phyloP scores from a whole-genome alignment of 2,113 vertebrate species.

The Bungarus multicinctus region DNA sequence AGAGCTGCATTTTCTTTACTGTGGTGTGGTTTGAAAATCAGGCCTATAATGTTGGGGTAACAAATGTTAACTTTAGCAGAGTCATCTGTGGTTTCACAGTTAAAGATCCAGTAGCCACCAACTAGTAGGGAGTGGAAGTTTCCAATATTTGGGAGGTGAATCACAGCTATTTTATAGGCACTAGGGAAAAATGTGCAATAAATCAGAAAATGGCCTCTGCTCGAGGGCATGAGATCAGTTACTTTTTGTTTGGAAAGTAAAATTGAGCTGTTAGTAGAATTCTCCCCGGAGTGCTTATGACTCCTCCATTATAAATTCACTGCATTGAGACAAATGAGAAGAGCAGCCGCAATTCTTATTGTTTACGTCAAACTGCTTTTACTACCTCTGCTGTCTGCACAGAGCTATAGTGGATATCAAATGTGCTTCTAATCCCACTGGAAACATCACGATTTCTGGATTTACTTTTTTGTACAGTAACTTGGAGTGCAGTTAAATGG shows the following conservation, averaged over 20 bases:
- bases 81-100: slow-evolving; percentile 78
- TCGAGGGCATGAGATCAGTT: slow-evolving; percentile 53
- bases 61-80: slow-evolving; percentile 74
- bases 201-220: slow-evolving; percentile 61
- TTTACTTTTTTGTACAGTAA: neutral
- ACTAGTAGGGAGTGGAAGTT: slow-evolving; percentile 70
- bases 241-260: slow-evolving; percentile 39
- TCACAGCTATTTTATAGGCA: slow-evolving; percentile 68
- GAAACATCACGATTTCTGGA: neutral
- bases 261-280: slow-evolving; percentile 40
- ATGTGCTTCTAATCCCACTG: neutral
- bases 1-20: slow-evolving; percentile 57
- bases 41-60: slow-evolving; percentile 73
- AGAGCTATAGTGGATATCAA: neutral
- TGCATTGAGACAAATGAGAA: neutral
- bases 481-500: neutral
- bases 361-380: neutral
- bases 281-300: neutral
- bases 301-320: neutral
- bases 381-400: neutral
- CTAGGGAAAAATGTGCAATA: slow-evolving; percentile 58
- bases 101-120: slow-evolving; percentile 74
- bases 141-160: slow-evolving; percentile 75
- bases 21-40: slow-evolving; percentile 68
- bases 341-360: neutral